A percentile compares a stretch with the other conserved stretches of the same genome.
phyloP scores from a whole-genome alignment of 2,888 invertebrate species.

The Esperia sulphurella region DNA sequence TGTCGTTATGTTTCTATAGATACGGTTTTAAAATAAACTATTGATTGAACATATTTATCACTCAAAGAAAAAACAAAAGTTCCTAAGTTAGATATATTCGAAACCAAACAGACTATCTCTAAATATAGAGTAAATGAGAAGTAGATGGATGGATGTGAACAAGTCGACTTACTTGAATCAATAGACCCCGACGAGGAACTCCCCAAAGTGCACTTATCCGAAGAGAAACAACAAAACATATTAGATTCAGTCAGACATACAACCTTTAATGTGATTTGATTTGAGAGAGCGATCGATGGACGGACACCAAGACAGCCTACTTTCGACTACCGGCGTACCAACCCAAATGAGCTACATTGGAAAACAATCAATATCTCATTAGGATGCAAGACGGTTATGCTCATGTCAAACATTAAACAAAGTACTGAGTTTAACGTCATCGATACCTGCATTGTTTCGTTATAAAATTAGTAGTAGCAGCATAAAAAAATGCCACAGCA shows the following conservation, averaged over 20 bases:
- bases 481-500: too few relatives aligned
- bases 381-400: constrained; percentile 1
- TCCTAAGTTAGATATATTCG: too few relatives aligned
- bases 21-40: too few relatives aligned
- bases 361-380: constrained; percentile 12
- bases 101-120: too few relatives aligned
- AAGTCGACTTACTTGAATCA: constrained; percentile 2
- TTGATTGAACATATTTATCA: too few relatives aligned
- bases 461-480: too few relatives aligned
- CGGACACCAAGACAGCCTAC: not conserved
- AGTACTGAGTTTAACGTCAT: too few relatives aligned
- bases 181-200: not conserved
- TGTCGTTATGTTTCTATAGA: too few relatives aligned
- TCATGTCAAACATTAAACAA: too few relatives aligned
- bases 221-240: constrained; percentile 5
- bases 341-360: not conserved
- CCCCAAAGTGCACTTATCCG: not conserved
- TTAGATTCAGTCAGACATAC: not conserved
- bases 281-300: not conserved
- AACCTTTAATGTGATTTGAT: not conserved
- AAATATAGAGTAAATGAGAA: too few relatives aligned
- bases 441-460: too few relatives aligned
- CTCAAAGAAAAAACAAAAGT: too few relatives aligned
- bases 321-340: not conserved
- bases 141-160: not conserved